These are phyloP conservation scores for Xestia c-nigrum DNA, from an alignment of 2,888 invertebrate genomes.

Conservation along the genomic window DNA sequence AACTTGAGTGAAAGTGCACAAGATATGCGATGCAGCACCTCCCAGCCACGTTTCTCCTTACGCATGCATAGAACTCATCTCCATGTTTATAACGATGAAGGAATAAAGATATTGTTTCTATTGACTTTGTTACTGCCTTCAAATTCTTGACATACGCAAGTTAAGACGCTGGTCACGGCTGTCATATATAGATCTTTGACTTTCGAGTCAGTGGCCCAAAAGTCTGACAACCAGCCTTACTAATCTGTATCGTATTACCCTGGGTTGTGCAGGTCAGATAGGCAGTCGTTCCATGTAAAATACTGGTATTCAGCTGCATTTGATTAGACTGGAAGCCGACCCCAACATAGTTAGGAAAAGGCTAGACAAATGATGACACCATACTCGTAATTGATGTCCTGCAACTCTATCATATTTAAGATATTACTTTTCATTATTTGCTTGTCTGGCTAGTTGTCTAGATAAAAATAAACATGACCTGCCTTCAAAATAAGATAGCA, in stretches of 20 bases:
- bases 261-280: too few species aligned
- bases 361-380: too few species aligned
- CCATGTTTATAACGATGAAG: conserved; percentile 42
- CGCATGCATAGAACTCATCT: conserved; percentile 48
- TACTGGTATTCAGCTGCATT: too few species aligned
- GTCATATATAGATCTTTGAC: too few species aligned
- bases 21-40: conserved; percentile 64
- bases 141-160: neutral
- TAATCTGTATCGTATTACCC: too few species aligned
- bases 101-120: conserved; percentile 9
- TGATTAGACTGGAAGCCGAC: too few species aligned
- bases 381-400: too few species aligned
- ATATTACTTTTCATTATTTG: neutral
- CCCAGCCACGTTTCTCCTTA: conserved; percentile 58
- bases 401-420: too few species aligned
- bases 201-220: neutral
- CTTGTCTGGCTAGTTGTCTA: neutral
- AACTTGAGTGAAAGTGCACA: conserved; percentile 66
- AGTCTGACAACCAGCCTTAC: neutral
- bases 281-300: too few species aligned
- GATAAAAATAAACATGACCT: neutral
- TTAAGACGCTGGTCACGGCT: too few species aligned
- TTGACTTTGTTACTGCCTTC: neutral
- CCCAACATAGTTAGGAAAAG: too few species aligned
- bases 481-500: neutral